phyloP scores from a whole-genome alignment of 2,797 vertebrate species.

The Heterohyrax brucei region DNA sequence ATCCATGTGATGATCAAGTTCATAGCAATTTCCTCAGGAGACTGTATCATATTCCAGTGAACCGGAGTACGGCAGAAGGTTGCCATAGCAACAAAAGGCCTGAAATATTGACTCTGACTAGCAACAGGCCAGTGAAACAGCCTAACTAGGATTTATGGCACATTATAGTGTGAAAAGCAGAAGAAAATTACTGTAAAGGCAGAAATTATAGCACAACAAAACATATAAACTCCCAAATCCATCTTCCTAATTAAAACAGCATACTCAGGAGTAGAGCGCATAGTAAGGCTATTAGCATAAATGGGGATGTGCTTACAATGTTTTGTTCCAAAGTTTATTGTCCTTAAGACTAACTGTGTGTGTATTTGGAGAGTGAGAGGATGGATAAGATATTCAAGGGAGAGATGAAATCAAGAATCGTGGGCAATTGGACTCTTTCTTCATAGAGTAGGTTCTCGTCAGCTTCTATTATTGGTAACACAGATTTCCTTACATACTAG shows the following conservation, averaged over 20 bases:
- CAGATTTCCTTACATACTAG: constrained; percentile 41
- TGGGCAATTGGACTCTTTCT: neutral
- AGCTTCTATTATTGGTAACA: neutral
- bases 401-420: constrained; percentile 49
- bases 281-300: constrained; percentile 90
- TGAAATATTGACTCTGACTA: constrained; percentile 91
- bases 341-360: constrained; percentile 84
- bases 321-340: constrained; percentile 88
- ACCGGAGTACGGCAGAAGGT: constrained; percentile 84
- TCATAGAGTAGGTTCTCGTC: constrained; percentile 43
- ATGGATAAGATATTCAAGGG: neutral
- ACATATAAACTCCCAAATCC: constrained; percentile 91
- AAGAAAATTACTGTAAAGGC: constrained; percentile 93
- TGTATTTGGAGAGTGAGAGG: constrained; percentile 2
- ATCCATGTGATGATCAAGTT: constrained; percentile 81
- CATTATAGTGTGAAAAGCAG: constrained; percentile 92
- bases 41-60: constrained; percentile 86
- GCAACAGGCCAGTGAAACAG: constrained; percentile 90
- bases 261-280: constrained; percentile 85
- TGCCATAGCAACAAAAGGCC: constrained; percentile 89
- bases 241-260: constrained; percentile 93
- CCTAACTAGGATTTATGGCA: constrained; percentile 93
- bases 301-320: constrained; percentile 87
- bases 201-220: constrained; percentile 92
- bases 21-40: constrained; percentile 84